Conservation (phyloP, 2,113 vertebrate species). For the Urocolius indicus region DNA sequence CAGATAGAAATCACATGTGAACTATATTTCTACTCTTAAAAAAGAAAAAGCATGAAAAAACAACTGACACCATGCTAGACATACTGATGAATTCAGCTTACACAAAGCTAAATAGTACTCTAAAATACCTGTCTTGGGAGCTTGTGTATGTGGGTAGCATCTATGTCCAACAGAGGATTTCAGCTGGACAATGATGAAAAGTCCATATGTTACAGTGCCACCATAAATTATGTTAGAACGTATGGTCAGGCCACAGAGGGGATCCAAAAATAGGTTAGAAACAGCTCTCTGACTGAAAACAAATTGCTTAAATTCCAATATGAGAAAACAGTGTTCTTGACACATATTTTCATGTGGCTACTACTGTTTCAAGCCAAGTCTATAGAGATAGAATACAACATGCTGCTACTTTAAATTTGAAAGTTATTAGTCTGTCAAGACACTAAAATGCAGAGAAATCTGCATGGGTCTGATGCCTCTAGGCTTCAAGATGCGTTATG, state of each 20-base stretch:
- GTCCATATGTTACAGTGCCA: conserved; percentile 84
- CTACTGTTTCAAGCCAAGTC: conserved; percentile 64
- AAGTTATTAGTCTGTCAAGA: conserved; percentile 73
- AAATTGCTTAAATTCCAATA: conserved; percentile 87
- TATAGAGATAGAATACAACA: conserved; percentile 74
- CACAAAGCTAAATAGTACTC: neutral
- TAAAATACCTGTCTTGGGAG: conserved; percentile 11
- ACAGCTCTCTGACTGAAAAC: conserved; percentile 83
- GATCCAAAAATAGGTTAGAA: conserved; percentile 89
- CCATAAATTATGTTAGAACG: conserved; percentile 88
- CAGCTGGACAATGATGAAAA: conserved; percentile 87
- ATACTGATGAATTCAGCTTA: neutral
- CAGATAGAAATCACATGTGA: neutral
- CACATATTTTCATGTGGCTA: conserved; percentile 81
- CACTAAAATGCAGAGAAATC: conserved; percentile 72
- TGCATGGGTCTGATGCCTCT: conserved; percentile 74
- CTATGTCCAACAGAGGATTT: conserved; percentile 77
- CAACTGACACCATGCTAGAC: neutral
- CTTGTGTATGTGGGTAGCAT: conserved; percentile 7
- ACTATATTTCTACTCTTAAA: neutral
- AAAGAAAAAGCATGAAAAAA: neutral
- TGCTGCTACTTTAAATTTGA: conserved; percentile 62
- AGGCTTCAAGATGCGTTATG: conserved; percentile 75
- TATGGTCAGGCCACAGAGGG: conserved; percentile 83
- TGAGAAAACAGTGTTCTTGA: conserved; percentile 83